A percentile compares a stretch with the other conserved stretches of the same genome.
Conservation (phyloP, 2,113 vertebrate genomes). For the Tichodroma muraria region DNA sequence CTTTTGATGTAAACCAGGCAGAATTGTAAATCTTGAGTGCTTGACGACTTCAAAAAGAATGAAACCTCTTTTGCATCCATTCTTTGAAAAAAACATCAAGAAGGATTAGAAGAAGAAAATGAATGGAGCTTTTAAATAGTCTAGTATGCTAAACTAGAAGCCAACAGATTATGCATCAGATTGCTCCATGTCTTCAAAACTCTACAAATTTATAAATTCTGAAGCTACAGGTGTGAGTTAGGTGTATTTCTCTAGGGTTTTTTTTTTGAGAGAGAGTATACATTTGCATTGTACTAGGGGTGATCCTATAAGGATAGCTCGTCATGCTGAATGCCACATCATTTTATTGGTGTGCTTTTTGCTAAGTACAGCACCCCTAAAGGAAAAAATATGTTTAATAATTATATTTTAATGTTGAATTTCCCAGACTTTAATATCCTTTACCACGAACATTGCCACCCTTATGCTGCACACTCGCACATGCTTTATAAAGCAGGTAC, state of each 20-base stretch:
- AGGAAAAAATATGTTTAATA: neutral
- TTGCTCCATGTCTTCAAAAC: neutral
- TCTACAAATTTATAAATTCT: neutral
- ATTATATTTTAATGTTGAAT: neutral
- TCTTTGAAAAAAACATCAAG: neutral
- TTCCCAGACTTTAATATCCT: neutral
- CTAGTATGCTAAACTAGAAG: neutral
- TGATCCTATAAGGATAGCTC: neutral
- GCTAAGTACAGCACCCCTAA: neutral
- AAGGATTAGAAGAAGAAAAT: neutral
- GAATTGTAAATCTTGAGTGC: neutral
- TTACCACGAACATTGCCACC: accelerated
- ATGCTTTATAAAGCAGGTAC: neutral
- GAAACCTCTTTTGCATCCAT: neutral
- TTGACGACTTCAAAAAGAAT: neutral
- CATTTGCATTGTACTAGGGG: neutral
- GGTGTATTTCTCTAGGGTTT: neutral
- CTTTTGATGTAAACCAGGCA: neutral
- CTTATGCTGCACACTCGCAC: neutral
- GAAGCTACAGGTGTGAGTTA: neutral
- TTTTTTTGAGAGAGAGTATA: neutral
- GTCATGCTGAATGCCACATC: neutral
- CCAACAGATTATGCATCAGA: neutral
- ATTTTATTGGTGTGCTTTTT: neutral
- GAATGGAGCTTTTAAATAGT: neutral